phyloP scores from a whole-genome alignment of 1,140 invertebrate genomes.

The Ericerus pela region DNA sequence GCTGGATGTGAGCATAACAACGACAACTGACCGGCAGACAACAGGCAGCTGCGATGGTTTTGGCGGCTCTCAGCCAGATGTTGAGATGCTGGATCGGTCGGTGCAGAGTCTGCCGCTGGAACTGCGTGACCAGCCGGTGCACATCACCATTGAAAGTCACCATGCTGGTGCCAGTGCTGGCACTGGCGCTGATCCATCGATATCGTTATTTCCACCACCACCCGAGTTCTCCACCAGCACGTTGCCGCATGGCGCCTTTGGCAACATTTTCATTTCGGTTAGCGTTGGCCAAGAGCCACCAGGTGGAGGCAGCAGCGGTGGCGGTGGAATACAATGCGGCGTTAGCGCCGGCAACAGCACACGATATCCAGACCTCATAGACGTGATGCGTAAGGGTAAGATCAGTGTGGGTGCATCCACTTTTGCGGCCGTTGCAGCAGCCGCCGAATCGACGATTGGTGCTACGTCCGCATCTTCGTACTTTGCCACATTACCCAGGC shows the following conservation, averaged over 20 bases:
- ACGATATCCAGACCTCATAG: constrained; percentile 56
- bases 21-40: constrained; percentile 46
- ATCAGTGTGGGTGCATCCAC: constrained; percentile 30
- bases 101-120: constrained; percentile 28
- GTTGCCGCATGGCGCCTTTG: constrained; percentile 41
- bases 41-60: constrained; percentile 27
- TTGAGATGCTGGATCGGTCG: constrained; percentile 31
- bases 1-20: constrained; percentile 58
- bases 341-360: constrained; percentile 17
- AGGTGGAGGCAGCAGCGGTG: neutral
- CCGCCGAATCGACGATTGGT: constrained; percentile 19
- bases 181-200: constrained; percentile 28
- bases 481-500: constrained; percentile 38
- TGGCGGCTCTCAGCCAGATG: constrained; percentile 37
- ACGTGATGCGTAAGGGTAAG: constrained; percentile 41
- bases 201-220: constrained; percentile 42
- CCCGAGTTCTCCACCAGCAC: constrained; percentile 48
- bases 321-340: no score
- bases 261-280: constrained; percentile 59
- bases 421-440: constrained; percentile 18
- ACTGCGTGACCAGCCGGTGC: constrained; percentile 43
- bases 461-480: constrained; percentile 30
- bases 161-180: no score
- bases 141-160: constrained; percentile 62
- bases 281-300: constrained; percentile 48